phyloP scores from a whole-genome alignment of 2,888 invertebrate genomes.

The Stegophylla sp. region DNA sequence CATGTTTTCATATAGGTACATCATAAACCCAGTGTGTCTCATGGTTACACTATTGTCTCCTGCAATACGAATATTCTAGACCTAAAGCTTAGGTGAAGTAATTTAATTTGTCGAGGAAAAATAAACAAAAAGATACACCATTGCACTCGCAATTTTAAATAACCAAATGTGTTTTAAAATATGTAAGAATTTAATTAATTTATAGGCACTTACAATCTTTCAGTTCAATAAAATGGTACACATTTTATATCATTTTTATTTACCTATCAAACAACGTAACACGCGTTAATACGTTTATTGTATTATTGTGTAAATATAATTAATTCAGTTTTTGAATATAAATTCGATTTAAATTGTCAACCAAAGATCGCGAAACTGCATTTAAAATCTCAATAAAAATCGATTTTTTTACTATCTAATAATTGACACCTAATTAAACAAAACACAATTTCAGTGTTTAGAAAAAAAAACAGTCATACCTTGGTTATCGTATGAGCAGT shows the following conservation, averaged over 20 bases:
- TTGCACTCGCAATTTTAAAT: too few relatives aligned
- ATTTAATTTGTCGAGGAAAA: too few relatives aligned
- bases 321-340: background rate
- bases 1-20: too few relatives aligned
- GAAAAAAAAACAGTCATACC: background rate
- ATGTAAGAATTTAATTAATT: background rate
- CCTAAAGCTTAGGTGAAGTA: too few relatives aligned
- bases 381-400: background rate
- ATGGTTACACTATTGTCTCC: too few relatives aligned
- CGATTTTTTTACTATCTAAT: slow-evolving; percentile 9
- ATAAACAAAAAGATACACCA: too few relatives aligned
- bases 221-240: background rate
- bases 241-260: too few relatives aligned
- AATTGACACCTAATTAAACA: slow-evolving; percentile 1
- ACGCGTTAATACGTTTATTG: background rate
- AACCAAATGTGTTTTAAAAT: background rate
- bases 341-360: background rate
- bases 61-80: too few relatives aligned
- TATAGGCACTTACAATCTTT: background rate
- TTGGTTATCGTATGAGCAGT: background rate
- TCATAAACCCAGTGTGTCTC: too few relatives aligned
- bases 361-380: background rate
- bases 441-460: slow-evolving; percentile 1
- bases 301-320: background rate
- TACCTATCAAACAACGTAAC: background rate